Evolutionary conservation across 1,140 invertebrate genomes (phyloP), one percentile per base, ranked within the genome.

Genomic region (Antheraea mylitta): DNA sequence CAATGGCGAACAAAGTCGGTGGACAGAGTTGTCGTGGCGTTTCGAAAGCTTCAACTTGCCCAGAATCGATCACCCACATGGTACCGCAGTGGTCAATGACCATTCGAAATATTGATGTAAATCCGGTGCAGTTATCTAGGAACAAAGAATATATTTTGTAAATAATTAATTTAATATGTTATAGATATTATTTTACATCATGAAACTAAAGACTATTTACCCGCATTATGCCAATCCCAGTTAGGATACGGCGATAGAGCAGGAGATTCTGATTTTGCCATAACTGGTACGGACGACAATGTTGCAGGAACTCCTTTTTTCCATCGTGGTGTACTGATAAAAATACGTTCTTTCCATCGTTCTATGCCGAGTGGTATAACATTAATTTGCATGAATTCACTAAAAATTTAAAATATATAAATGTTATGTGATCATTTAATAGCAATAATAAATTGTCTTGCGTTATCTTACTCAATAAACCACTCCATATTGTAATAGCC

Each of bases 311-410:
- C 94, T 60, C 95, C 97, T 82, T 81, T 95, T 92, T 95, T 99
- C 98, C 94, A 99, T 81, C 95, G 97, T 75, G 94, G 96, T 30
- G 96, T 93, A 42, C 95, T 95, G 0, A 96, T n/a, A n/a, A n/a
- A n/a, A n/a, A n/a, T n/a, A n/a, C n/a, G n/a, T n/a, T n/a, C n/a
- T n/a, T n/a, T n/a, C n/a, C n/a, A n/a, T n/a, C n/a, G n/a, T n/a
- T n/a, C n/a, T n/a, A n/a, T n/a, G n/a, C n/a, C n/a, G n/a, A n/a
- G n/a, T n/a, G n/a, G n/a, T n/a, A n/a, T n/a, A n/a, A n/a, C n/a
- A n/a, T n/a, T n/a, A n/a, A n/a, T n/a, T n/a, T n/a, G n/a, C n/a
- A n/a, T n/a, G n/a, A n/a, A n/a, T n/a, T n/a, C n/a, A n/a, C n/a
- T n/a, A n/a, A n/a, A n/a, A n/a, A n/a, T n/a, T n/a, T n/a, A n/a